phyloP scores from a whole-genome alignment of 37 sponge, comb jelly and placozoan species.

The Crambe crambe region DNA sequence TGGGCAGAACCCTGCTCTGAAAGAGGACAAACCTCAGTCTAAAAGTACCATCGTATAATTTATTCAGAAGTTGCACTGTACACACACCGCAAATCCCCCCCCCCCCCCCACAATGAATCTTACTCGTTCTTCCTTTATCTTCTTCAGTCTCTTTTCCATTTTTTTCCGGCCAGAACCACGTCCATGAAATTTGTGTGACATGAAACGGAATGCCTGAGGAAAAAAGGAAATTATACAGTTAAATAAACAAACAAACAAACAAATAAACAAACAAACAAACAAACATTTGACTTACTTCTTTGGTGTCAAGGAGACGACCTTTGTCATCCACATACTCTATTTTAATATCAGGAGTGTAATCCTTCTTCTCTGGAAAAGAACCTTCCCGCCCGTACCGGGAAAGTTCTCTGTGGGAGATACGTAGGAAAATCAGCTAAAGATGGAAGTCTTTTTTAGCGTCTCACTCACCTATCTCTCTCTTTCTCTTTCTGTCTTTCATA shows the following conservation, averaged over 20 bases:
- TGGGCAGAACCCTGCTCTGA: too few species aligned
- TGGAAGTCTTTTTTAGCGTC: neutral
- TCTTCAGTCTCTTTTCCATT: constrained; percentile 91
- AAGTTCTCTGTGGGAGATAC: neutral
- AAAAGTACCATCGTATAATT: too few species aligned
- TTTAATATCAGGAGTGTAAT: constrained; percentile 83
- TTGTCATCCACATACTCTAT: constrained; percentile 90
- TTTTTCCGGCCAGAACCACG: constrained; percentile 93
- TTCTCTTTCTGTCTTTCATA: constrained; percentile 68
- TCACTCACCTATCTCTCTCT: constrained; percentile 64
- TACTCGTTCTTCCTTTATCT: constrained; percentile 75
- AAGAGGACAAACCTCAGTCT: too few species aligned
- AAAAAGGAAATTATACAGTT: neutral
- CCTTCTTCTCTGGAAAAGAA: constrained; percentile 89
- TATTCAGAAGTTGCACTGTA: too few species aligned
- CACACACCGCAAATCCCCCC: too few species aligned
- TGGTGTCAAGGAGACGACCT: constrained; percentile 73
- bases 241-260: neutral
- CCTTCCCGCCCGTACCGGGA: constrained; percentile 27
- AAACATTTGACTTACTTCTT: constrained; percentile 70
- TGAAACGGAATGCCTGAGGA: constrained; percentile 83
- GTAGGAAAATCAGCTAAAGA: neutral
- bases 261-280: neutral
- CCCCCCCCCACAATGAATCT: too few species aligned
- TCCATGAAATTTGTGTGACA: constrained; percentile 99